phyloP scores from a whole-genome alignment of 2,797 vertebrate species.

The Carapus acus region DNA sequence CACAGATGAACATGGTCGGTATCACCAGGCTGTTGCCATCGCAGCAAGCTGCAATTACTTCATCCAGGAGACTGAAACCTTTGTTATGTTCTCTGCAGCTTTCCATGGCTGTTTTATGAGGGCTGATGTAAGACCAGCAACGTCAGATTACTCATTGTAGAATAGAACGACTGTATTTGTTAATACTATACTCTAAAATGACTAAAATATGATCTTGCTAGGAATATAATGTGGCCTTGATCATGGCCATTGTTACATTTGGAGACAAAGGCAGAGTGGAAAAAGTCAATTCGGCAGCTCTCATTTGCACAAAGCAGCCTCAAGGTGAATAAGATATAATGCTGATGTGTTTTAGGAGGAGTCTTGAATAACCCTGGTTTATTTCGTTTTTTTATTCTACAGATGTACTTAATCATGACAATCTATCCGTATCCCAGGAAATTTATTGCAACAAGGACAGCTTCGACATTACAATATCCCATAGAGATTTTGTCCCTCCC shows the following conservation, averaged over 20 bases:
- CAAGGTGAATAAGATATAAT: slow-evolving; percentile 5
- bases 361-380: background rate
- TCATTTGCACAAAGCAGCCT: slow-evolving; percentile 27
- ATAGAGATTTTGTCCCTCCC: slow-evolving; percentile 40
- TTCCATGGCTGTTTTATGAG: slow-evolving; percentile 55
- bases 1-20: slow-evolving; percentile 30
- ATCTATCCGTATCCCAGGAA: background rate
- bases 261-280: slow-evolving; percentile 18
- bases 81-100: slow-evolving; percentile 32
- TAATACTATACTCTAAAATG: background rate
- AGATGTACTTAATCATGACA: slow-evolving; percentile 18
- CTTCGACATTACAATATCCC: slow-evolving; percentile 46
- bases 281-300: slow-evolving; percentile 27
- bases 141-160: too few species aligned
- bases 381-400: too few species aligned
- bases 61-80: slow-evolving; percentile 35
- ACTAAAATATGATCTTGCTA: slow-evolving; percentile 11
- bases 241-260: slow-evolving; percentile 34
- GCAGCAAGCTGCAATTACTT: slow-evolving; percentile 45
- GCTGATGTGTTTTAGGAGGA: background rate
- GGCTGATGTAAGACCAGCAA: slow-evolving; percentile 37
- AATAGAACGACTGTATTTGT: too few species aligned
- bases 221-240: slow-evolving; percentile 35
- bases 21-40: slow-evolving; percentile 36
- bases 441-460: slow-evolving; percentile 44